Evolutionary conservation across 2,113 vertebrate genomes (phyloP), one percentile per base, ranked within the genome.

Genomic region (Tauraco erythrolophus): DNA sequence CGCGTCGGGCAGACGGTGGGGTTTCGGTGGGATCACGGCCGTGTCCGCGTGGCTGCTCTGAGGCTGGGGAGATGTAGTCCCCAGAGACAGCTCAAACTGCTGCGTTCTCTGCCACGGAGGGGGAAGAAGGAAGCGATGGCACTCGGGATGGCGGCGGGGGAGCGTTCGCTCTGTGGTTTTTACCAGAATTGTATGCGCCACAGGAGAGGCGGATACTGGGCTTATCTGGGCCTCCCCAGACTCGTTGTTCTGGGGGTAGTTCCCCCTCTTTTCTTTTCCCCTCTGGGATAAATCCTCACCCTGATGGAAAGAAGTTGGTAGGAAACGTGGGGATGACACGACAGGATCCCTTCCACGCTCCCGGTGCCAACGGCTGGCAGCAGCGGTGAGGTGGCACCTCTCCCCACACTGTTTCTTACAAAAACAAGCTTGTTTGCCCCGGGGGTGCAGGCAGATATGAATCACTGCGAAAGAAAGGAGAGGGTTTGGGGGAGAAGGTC

Each of bases 181-280:
- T 33, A 74, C 58, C 69, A 41, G 50, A 79, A 58, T 3, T 0
- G 0, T 10, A 2, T 0, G 7, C 1, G 41, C 7, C 0, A 1
- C 9, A 10, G 14, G 22, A 60, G 35, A 17, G 41, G 64, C 1
- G 1, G 58, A 9, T 33, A 6, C 17, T 11, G 69, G 54, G 25
- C 4, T 46, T 50, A 31, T 12, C 10, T 41, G 39, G 33, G 58
- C 17, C 19, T 46, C 27, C 33, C 9, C 41, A 11, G 30, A 15
- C 5, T 15, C 45, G 31, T 6, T 41, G 9, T 48, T 43, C 17
- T 21, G 23, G 22, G 22, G 60, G 28, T 5, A 18, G 11, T 7
- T 43, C 23, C 53, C 7, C 17, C 28, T 19, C 9, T 54, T 25
- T 54, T 30, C 27, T 35, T 51, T 24, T 43, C 56, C 18, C 2